These are phyloP conservation scores for Chrysolina oricalcia DNA, from an alignment of 2,888 invertebrate genomes.

Conservation along the genomic window DNA sequence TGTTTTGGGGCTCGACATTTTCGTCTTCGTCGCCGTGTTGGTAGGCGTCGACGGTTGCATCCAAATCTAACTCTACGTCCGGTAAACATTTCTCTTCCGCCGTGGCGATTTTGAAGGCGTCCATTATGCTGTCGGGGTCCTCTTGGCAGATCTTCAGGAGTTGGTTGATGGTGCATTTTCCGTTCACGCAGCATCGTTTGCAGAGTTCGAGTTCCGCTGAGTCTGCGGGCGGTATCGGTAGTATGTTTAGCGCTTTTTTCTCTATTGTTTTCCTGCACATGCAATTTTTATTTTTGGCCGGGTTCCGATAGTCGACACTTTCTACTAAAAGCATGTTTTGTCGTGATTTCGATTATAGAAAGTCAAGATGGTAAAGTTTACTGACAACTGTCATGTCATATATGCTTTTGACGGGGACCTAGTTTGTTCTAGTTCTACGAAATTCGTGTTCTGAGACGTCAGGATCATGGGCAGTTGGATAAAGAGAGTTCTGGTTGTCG, in stretches of 20 bases:
- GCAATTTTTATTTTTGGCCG: neutral
- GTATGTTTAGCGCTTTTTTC: neutral
- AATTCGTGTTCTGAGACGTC: too few species aligned
- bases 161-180: conserved; percentile 28
- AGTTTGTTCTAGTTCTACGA: too few species aligned
- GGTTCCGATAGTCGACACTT: neutral
- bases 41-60: neutral
- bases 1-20: neutral
- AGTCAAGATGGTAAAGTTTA: neutral
- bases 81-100: conserved; percentile 32
- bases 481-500: too few species aligned
- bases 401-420: neutral
- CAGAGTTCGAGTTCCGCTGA: neutral
- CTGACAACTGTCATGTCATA: neutral
- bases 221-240: neutral
- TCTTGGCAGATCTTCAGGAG: conserved; percentile 30
- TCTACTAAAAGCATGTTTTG: conserved; percentile 1
- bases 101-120: conserved; percentile 24
- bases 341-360: neutral
- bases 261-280: neutral
- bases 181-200: conserved; percentile 12
- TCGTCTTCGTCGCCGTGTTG: neutral
- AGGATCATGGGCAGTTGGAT: too few species aligned
- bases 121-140: conserved; percentile 39
- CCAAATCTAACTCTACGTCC: conserved; percentile 7